Evolutionary conservation across 2,888 invertebrate genomes (phyloP), one percentile per base, ranked within the genome.

Genomic region (Eristalis intricaria): DNA sequence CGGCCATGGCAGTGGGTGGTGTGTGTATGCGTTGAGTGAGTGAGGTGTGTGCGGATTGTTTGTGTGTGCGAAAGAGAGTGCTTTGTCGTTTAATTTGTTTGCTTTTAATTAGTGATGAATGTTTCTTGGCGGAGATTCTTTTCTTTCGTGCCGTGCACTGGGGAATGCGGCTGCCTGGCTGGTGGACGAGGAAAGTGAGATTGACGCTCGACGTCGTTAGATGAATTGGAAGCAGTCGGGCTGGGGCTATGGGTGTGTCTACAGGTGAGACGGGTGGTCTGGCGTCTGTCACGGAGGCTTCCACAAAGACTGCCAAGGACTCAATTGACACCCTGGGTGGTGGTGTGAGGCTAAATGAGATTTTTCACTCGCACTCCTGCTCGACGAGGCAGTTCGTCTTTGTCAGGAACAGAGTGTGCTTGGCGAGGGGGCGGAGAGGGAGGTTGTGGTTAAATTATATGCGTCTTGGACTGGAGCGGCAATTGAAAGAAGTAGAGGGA

Each of bases 41-140:
- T 2, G 70, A 19, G 71, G 66, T 63, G 29, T 22, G 13, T 5
- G 60, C 40, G 11, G n/a, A n/a, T n/a, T 32, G 43, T 26, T 26
- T 26, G 58, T 7, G 61, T 60, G 66, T 50, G 38, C 22, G 61
- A 75, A 79, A 71, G 79, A 66, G 68, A 76, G 79, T 73, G 79
- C 43, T 83, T 83, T 70, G 78, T 78, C 74, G 78, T 84, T 79
- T 78, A 79, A 84, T 80, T 87, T 87, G 87, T 87, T 87, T 87
- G 76, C 76, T 74, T 87, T 87, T 87, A 79, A 87, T 87, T 84
- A 84, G 87, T 73, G 68, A 76, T 76, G 83, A 69, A 76, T 79
- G 73, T 76, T 63, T 78, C 60, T 71, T 87, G 79, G 22, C 35
- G 66, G 35, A 38, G 65, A 35, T 64, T 70, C 61, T 50, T 69